phyloP scores from a whole-genome alignment of 2,797 vertebrate genomes.

The Carduelis carduelis region DNA sequence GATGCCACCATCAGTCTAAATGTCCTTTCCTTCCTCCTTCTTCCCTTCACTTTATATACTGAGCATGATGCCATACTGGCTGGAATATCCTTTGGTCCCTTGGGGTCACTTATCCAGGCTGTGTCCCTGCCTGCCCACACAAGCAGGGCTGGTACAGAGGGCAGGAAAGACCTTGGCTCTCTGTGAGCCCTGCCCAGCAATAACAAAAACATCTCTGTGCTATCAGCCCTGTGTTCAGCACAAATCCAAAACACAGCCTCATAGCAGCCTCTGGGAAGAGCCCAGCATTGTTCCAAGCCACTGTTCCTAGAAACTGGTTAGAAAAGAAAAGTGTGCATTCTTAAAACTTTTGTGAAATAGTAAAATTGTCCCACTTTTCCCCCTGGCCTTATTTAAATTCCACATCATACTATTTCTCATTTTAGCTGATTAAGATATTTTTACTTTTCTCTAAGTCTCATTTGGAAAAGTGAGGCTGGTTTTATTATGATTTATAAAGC shows the following conservation, averaged over 20 bases:
- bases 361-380: background rate
- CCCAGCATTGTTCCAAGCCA: background rate
- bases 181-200: background rate
- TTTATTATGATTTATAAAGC: background rate
- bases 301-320: background rate
- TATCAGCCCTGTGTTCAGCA: background rate
- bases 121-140: background rate
- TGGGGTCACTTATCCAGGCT: background rate
- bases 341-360: background rate
- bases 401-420: background rate
- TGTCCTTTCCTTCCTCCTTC: background rate
- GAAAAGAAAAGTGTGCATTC: background rate
- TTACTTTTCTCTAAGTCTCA: background rate
- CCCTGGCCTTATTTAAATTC: background rate
- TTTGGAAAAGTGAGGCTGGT: background rate
- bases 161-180: background rate
- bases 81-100: background rate
- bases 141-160: fast-evolving
- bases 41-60: background rate
- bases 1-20: background rate
- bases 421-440: background rate
- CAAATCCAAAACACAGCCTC: background rate
- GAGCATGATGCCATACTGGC: background rate
- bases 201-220: background rate
- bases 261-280: fast-evolving